Evolutionary conservation across 2,113 vertebrate genomes (phyloP), one percentile per base, ranked within the genome.

Genomic region (Oreochromis tanganicae): DNA sequence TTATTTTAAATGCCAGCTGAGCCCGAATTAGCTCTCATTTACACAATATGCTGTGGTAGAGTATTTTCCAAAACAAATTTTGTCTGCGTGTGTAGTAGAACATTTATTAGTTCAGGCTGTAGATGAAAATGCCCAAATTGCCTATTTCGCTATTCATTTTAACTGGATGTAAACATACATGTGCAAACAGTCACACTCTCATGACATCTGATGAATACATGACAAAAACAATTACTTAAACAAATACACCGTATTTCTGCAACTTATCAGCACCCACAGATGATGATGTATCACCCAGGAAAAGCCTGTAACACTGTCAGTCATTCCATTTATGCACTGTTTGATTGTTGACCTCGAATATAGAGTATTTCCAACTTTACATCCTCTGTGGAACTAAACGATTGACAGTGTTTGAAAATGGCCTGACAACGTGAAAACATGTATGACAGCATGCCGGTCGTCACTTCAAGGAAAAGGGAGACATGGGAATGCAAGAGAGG

Each of bases 361-460:
- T 78, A 12, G 17, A 52, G 46, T 86, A 63, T 91, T 89, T 88
- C 84, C 52, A 66, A 16, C 87, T 84, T 68, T 9, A 7, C 13
- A 85, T 89, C 55, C 91, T 90, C 92, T 1, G 32, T 7, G 83
- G 89, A 81, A 88, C 54, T 41, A 87, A 92, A 86, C 48, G 59
- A 91, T 17, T 92, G 90, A 94, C 91, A 87, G 80, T 92, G 95
- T 95, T 94, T 93, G 93, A 94, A 93, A 94, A 93, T 94, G 92
- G 34, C 73, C 66, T 11, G 90, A 94, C 90, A 91, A 43, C 29
- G 32, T 85, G 94, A 90, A 91, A 80, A 90, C 87, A 82, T 41
- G 81, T 52, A n/a, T 78, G 92, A 88, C 90, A 91, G 88, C 1
- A 5, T 38, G 87, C 68, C 79, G 41, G 84, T 52, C 66, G 81